Base-by-base conservation (phyloP, 2,113 vertebrate species). In the Zosterops borbonicus region DNA sequence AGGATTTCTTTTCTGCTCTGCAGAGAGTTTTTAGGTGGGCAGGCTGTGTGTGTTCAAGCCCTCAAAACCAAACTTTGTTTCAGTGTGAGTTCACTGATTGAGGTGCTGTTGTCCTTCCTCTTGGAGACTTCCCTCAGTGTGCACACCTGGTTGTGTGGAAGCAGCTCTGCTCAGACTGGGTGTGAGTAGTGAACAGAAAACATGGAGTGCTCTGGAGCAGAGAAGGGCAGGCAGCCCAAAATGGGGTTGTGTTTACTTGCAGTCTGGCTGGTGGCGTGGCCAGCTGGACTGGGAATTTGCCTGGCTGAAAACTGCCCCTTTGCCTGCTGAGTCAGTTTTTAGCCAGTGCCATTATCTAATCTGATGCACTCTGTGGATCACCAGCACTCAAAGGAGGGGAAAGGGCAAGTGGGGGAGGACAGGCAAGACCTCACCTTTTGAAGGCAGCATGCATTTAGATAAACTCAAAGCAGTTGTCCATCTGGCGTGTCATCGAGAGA, bases 41-140 rank as follows among this genome's bases (percentile, higher is more conserved):
- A 42, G 49, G n/a, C 58, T 44, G 8, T 12, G 28, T n/a, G 63
- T 1, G 0, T 33, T 10, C 2, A 2, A 10, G 17, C 14, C 21
- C n/a, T 41, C 31, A 29, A 20, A 29, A 23, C 14, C 37, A 42
- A 31, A 7, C 56, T 46, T 44, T 0, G 0, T 49, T 11, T 44
- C 23, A 18, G 37, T 5, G 0, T 1, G 33, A 39, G 44, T 47
- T 77, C 27, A 3, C 10, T 0, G 1, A 1, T n/a, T 7, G 1
- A 1, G 7, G 37, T 9, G 37, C 11, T 14, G 14, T 2, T 92
- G 56, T 6, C 3, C 20, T 28, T 67, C 21, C 15, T 55, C 58
- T 19, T 49, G 83, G 59, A 69, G 73, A 5, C 31, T 13, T 52
- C 22, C 28, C 29, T 78, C 50, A 11, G 0, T 2, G 25, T 15